Conservation (phyloP, 2,797 vertebrate genomes). For the Limosa lapponica region DNA sequence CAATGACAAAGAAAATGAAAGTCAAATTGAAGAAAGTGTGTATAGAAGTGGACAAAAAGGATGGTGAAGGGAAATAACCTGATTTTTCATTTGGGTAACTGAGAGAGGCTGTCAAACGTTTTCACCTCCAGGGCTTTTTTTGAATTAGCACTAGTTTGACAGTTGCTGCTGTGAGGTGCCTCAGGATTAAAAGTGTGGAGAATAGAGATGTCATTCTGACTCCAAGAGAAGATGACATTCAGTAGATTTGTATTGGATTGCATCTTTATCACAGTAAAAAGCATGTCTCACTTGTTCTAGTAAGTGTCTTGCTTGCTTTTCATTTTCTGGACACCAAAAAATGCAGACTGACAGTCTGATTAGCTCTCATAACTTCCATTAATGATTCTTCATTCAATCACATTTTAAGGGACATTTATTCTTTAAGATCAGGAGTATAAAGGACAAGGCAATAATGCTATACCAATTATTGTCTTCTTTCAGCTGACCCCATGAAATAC, state of each 20-base stretch:
- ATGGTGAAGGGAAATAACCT: constrained; percentile 10
- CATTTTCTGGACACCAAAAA: constrained; percentile 43
- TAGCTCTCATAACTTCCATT: constrained; percentile 46
- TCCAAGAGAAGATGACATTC: constrained; percentile 70
- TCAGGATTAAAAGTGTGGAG: constrained; percentile 69
- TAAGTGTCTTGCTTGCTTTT: constrained; percentile 45
- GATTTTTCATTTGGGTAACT: constrained; percentile 57
- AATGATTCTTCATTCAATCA: constrained; percentile 47
- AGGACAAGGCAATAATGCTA: background rate
- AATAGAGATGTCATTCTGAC: constrained; percentile 68
- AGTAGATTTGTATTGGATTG: constrained; percentile 58
- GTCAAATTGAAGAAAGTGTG: background rate
- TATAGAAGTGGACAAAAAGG: background rate
- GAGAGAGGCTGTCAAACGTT: constrained; percentile 34
- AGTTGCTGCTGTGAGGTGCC: constrained; percentile 67
- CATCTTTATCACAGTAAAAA: constrained; percentile 63
- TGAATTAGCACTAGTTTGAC: constrained; percentile 70
- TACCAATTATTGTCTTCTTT: constrained; percentile 13
- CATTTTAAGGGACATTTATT: constrained; percentile 13
- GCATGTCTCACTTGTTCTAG: constrained; percentile 54
- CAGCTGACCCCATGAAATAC: background rate
- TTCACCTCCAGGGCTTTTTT: constrained; percentile 65
- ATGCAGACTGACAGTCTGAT: constrained; percentile 60
- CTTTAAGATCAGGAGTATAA: background rate
- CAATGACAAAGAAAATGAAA: background rate